Evolutionary conservation across 1,140 invertebrate species (phyloP).

Genomic region (Pseudomyrmex dendroicus): DNA sequence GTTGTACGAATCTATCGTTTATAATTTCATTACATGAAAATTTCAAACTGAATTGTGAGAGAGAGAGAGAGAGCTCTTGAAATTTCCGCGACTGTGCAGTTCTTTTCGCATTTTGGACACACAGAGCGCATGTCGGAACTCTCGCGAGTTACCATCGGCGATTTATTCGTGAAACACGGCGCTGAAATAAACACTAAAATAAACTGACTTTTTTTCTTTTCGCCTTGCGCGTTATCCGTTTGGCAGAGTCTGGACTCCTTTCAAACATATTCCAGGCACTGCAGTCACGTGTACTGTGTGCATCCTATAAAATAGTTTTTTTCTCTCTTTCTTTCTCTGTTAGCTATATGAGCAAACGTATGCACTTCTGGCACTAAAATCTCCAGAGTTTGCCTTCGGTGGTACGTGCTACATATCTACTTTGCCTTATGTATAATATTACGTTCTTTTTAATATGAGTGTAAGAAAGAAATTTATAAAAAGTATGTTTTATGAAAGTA

Average conservation of each 20-base stretch:
- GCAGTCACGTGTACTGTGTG: conserved; percentile 56
- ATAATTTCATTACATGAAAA: not conserved
- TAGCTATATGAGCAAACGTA: conserved; percentile 11
- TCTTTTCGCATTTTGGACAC: not conserved
- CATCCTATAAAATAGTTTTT: conserved; percentile 55
- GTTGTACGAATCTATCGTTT: not conserved
- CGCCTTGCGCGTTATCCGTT: conserved; percentile 46
- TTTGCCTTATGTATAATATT: conserved; percentile 22
- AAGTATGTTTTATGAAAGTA: too few relatives aligned
- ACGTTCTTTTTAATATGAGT: too few relatives aligned
- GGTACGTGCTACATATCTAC: conserved; percentile 38
- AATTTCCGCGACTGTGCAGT: not conserved
- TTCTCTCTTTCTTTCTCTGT: not conserved
- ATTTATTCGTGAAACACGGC: conserved; percentile 46
- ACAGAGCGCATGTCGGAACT: not conserved
- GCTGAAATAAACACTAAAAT: conserved; percentile 46
- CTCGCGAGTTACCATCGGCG: conserved; percentile 37
- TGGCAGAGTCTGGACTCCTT: conserved; percentile 23
- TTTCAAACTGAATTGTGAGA: not conserved
- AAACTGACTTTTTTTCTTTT: conserved; percentile 31
- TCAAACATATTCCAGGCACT: conserved; percentile 34
- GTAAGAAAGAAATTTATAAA: too few relatives aligned
- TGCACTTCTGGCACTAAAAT: conserved; percentile 49
- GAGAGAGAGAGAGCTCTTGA: not conserved
- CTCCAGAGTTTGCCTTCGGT: conserved; percentile 30